Percentiles rank a stretch among this genome's conserved stretches.
phyloP scores from a whole-genome alignment of 2,797 vertebrate genomes.

The Syngnathus rostellatus region DNA sequence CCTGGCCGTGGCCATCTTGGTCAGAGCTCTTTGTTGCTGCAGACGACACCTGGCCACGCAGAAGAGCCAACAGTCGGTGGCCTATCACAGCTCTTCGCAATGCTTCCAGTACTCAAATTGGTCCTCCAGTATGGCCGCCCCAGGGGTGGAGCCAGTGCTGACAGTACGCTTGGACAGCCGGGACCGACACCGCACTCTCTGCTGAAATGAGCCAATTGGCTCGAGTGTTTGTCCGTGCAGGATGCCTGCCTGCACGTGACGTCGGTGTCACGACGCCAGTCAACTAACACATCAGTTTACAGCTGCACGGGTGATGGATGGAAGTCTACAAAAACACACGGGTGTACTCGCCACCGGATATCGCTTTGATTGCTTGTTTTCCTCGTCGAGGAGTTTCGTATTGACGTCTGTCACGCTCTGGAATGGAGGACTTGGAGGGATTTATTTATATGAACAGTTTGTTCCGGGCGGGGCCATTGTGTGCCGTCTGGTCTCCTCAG shows the following conservation, averaged over 20 bases:
- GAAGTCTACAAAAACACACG: constrained; percentile 26
- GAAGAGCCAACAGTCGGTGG: constrained; percentile 96
- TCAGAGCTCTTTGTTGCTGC: constrained; percentile 94
- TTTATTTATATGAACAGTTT: constrained; percentile 50
- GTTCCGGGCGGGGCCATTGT: constrained; percentile 52
- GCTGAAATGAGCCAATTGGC: constrained; percentile 66
- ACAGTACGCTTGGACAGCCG: constrained; percentile 96
- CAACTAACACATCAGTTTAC: constrained; percentile 6
- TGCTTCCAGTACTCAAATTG: constrained; percentile 84
- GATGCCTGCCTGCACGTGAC: constrained; percentile 18
- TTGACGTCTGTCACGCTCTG: constrained; percentile 47
- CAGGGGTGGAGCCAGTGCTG: constrained; percentile 90
- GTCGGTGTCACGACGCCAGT: constrained; percentile 18
- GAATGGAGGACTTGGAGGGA: constrained; percentile 33
- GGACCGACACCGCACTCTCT: constrained; percentile 78
- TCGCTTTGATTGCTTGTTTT: constrained; percentile 30
- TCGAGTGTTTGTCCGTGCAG: constrained; percentile 4
- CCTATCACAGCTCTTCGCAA: constrained; percentile 93
- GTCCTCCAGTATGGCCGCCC: constrained; percentile 80
- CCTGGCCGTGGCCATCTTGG: constrained; percentile 89
- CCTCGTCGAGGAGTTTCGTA: constrained; percentile 35
- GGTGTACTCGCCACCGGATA: constrained; percentile 34
- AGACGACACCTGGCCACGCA: constrained; percentile 96
- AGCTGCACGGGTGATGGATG: neutral
- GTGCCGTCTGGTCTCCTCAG: constrained; percentile 49